These are phyloP conservation scores for Zophobas atratus DNA, from an alignment of 1,140 invertebrate species.

Conservation along the genomic window DNA sequence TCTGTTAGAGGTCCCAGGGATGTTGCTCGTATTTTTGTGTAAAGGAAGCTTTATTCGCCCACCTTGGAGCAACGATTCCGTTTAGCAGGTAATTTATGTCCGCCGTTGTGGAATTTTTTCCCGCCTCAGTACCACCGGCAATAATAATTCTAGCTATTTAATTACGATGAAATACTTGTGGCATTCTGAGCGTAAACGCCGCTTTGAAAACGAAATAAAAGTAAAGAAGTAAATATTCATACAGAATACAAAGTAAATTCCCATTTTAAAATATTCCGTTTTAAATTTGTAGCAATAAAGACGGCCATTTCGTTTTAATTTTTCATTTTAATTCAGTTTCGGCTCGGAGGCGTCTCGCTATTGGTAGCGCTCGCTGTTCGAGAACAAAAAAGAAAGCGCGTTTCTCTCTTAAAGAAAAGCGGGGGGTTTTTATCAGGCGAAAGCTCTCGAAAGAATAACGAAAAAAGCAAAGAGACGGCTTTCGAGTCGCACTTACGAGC, in stretches of 20 bases:
- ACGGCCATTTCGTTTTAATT: slow-evolving; percentile 64
- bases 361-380: slow-evolving; percentile 8
- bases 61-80: too few species aligned
- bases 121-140: not conserved
- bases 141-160: slow-evolving; percentile 28
- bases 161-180: slow-evolving; percentile 35
- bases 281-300: slow-evolving; percentile 64
- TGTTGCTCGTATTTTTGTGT: too few species aligned
- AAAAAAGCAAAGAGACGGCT: not conserved
- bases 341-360: slow-evolving; percentile 41
- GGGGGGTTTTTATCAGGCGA: slow-evolving; percentile 5
- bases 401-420: slow-evolving; percentile 39
- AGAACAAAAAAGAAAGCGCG: slow-evolving; percentile 45
- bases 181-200: slow-evolving; percentile 34
- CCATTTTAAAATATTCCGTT: slow-evolving; percentile 62
- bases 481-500: not conserved
- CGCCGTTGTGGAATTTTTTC: too few species aligned
- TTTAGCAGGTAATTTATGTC: too few species aligned
- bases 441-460: not conserved
- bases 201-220: slow-evolving; percentile 46
- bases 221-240: slow-evolving; percentile 40
- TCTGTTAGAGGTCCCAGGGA: too few species aligned
- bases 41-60: too few species aligned
- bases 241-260: slow-evolving; percentile 41
- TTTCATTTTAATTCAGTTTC: slow-evolving; percentile 65